A percentile compares a stretch with the other conserved stretches of the same genome.
These are phyloP conservation scores for Drosophila burlai DNA, from an alignment of 1,140 invertebrate genomes.

Conservation along the genomic window DNA sequence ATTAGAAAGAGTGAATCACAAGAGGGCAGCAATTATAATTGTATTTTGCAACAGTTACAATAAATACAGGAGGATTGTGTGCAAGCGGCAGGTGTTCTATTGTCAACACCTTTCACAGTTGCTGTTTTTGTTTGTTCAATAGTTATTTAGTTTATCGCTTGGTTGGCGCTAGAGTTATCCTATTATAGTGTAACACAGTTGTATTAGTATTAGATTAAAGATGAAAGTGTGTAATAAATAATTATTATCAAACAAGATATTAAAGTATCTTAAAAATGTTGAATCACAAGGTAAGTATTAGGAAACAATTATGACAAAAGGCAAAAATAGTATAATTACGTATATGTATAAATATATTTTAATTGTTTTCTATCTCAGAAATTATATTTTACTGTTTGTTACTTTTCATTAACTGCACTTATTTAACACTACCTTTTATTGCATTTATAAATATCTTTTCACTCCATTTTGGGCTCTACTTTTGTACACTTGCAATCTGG, in stretches of 20 bases:
- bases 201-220: background rate
- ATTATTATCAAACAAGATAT: background rate
- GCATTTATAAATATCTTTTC: background rate
- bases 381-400: background rate
- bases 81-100: background rate
- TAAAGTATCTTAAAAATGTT: background rate
- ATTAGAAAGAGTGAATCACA: constrained; percentile 27
- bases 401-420: background rate
- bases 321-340: too few species aligned
- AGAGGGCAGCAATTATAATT: constrained; percentile 1
- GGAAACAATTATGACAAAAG: background rate
- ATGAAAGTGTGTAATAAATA: background rate
- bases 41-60: constrained; percentile 7
- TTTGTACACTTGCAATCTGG: background rate
- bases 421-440: background rate
- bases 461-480: background rate
- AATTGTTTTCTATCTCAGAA: background rate
- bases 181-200: background rate
- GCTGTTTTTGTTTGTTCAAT: constrained; percentile 8
- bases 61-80: constrained; percentile 15
- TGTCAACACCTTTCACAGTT: constrained; percentile 7
- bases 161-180: background rate
- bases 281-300: background rate
- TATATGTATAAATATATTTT: background rate
- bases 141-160: constrained; percentile 5